These are phyloP conservation scores for Idaea biselata DNA, from an alignment of 2,888 invertebrate species.

Conservation along the genomic window DNA sequence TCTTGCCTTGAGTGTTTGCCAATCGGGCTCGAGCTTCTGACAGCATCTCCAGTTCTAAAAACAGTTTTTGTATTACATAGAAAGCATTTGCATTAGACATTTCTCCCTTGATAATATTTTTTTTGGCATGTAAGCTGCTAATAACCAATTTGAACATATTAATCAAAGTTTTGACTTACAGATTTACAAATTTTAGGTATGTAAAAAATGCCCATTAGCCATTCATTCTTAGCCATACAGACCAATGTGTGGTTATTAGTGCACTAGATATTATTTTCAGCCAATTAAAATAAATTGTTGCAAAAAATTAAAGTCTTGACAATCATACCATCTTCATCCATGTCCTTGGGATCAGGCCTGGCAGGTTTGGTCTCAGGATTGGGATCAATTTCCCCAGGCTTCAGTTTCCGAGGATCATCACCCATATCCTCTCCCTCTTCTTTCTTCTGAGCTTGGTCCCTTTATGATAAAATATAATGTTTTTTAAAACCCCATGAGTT, in stretches of 20 bases:
- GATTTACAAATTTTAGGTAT: too few relatives aligned
- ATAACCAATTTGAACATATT: too few relatives aligned
- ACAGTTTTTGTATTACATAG: conserved; percentile 10
- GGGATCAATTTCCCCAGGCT: conserved; percentile 99
- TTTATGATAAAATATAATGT: conserved; percentile 47
- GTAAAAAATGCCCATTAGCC: too few relatives aligned
- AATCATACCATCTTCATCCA: conserved; percentile 97
- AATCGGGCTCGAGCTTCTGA: conserved; percentile 98
- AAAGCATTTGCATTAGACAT: background rate
- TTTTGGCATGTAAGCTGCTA: too few relatives aligned
- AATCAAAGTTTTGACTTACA: too few relatives aligned
- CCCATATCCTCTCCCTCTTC: conserved; percentile 95
- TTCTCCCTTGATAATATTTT: too few relatives aligned
- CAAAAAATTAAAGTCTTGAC: background rate
- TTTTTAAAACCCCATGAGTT: too few relatives aligned
- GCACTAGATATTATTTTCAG: too few relatives aligned
- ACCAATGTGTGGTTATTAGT: too few relatives aligned
- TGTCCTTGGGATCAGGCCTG: conserved; percentile 98
- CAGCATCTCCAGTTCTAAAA: conserved; percentile 96
- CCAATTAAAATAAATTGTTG: too few relatives aligned
- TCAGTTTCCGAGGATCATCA: conserved; percentile 97
- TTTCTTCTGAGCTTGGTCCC: conserved; percentile 98
- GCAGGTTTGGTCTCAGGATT: conserved; percentile 99
- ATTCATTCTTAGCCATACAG: too few relatives aligned
- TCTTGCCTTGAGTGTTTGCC: conserved; percentile 98